These are phyloP conservation scores for Pedicia rivosa DNA, from an alignment of 2,888 invertebrate genomes.

Conservation along the genomic window DNA sequence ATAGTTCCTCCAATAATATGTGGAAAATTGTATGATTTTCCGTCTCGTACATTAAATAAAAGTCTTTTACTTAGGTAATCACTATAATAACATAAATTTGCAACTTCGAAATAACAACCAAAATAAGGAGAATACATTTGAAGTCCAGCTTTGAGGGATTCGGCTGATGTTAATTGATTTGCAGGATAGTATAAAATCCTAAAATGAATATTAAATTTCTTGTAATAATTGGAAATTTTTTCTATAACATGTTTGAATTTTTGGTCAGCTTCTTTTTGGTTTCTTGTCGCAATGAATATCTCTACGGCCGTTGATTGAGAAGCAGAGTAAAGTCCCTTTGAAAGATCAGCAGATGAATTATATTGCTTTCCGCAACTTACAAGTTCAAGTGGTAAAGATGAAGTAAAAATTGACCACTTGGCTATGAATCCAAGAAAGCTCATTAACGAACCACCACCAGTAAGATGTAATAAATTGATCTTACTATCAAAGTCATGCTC, in stretches of 20 bases:
- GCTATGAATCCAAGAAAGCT: constrained; percentile 60
- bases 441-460: constrained; percentile 55
- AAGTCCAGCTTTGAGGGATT: constrained; percentile 49
- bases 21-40: constrained; percentile 42
- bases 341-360: constrained; percentile 18
- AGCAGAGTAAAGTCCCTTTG: constrained; percentile 43
- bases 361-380: constrained; percentile 59
- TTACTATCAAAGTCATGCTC: constrained; percentile 36
- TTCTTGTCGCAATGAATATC: constrained; percentile 42
- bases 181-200: constrained; percentile 45
- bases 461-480: constrained; percentile 49
- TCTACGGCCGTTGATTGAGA: constrained; percentile 53
- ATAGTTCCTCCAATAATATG: constrained; percentile 55
- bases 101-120: constrained; percentile 52
- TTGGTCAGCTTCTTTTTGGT: constrained; percentile 30
- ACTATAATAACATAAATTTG: constrained; percentile 51
- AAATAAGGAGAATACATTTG: constrained; percentile 57
- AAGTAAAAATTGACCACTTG: constrained; percentile 43
- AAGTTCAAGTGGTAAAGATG: constrained; percentile 49
- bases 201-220: constrained; percentile 48
- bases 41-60: constrained; percentile 46
- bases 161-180: constrained; percentile 40
- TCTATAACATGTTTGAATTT: constrained; percentile 40
- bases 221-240: constrained; percentile 40
- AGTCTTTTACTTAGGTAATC: constrained; percentile 65